These are phyloP conservation scores for Chiroxiphia lanceolata DNA, from an alignment of 2,797 vertebrate species.

Conservation along the genomic window DNA sequence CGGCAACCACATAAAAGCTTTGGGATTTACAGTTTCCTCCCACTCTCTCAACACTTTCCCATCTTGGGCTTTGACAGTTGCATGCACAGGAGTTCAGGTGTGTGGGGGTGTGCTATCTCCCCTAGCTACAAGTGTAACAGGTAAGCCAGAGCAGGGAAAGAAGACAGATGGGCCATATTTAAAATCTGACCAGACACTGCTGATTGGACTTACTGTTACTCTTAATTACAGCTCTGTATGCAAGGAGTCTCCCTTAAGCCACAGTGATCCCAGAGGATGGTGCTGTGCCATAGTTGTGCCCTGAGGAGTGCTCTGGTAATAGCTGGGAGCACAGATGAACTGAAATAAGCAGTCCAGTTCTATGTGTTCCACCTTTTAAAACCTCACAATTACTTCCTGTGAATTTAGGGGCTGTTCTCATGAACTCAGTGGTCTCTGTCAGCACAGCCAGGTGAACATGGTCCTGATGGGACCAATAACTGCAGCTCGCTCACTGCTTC, in stretches of 20 bases:
- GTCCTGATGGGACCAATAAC: not conserved
- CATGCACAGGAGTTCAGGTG: not conserved
- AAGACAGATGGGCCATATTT: not conserved
- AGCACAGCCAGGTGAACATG: not conserved
- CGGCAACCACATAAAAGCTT: constrained; percentile 7
- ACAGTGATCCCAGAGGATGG: not conserved
- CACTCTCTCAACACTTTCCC: not conserved
- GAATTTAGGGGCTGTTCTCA: not conserved
- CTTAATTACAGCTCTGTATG: not conserved
- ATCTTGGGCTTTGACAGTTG: not conserved
- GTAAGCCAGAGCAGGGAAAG: not conserved
- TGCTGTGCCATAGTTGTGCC: not conserved
- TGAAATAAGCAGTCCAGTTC: not conserved
- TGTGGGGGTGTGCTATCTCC: not conserved
- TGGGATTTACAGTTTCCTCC: constrained; percentile 2
- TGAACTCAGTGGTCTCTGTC: not conserved
- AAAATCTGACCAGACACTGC: not conserved
- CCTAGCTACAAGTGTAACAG: not conserved
- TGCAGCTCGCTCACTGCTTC: not conserved
- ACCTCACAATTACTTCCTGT: not conserved
- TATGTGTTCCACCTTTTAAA: not conserved
- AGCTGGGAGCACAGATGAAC: not conserved
- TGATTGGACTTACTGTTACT: not conserved
- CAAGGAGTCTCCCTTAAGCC: not conserved
- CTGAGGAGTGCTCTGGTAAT: not conserved